Base-by-base conservation (phyloP, 2,888 invertebrate genomes). In the Drosophila atripex region DNA sequence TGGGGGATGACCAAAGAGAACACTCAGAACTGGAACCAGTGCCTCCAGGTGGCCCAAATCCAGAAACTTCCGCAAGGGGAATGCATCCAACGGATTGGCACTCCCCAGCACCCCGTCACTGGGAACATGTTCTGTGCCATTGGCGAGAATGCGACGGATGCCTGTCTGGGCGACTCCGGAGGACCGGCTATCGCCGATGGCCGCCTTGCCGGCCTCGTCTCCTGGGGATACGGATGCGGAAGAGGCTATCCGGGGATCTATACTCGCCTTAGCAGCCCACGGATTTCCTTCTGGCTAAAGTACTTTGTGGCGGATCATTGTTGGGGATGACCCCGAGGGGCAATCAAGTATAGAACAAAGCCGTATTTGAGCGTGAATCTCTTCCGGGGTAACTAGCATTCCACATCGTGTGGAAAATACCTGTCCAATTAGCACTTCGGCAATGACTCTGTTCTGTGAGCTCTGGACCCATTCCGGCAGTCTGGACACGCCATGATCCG, bases 221-320 rank as follows among this genome's bases (percentile, higher is more conserved):
- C 96, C 0, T 89, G 82, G 79, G 89, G 88, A 8, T 23, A 56
- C 16, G 80, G 82, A 0, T 91, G 90, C 61, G 90, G 82, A n/a
- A 64, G 65, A 75, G 93, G 94, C 0, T 94, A 93, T 77, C 96
- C 96, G 0, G 96, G 96, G 0, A 96, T 96, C 4, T 96, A 96
- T 89, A 93, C 95, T 0, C 92, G 96, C 55, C 95, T 96, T 0
- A 77, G 72, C 28, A 78, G 75, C 25, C 25, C 61, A 1, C 0
- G n/a, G 5, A 74, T 83, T 18, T 57, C 58, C 0, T 55, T 23
- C 12, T 71, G 58, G n/a, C 16, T 83, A 0, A 77, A 78, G 23
- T 43, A 11, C 11, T 39, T 58, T 5, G 25, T 71, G 2, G 12
- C 50, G 1, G 16, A 0, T 3, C 12, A 83, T 56, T 73, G 68